Percentiles rank a stretch among this genome's conserved stretches.
These are phyloP conservation scores for Hemicrepidius hirtus DNA, from an alignment of 2,888 invertebrate species.

Conservation along the genomic window DNA sequence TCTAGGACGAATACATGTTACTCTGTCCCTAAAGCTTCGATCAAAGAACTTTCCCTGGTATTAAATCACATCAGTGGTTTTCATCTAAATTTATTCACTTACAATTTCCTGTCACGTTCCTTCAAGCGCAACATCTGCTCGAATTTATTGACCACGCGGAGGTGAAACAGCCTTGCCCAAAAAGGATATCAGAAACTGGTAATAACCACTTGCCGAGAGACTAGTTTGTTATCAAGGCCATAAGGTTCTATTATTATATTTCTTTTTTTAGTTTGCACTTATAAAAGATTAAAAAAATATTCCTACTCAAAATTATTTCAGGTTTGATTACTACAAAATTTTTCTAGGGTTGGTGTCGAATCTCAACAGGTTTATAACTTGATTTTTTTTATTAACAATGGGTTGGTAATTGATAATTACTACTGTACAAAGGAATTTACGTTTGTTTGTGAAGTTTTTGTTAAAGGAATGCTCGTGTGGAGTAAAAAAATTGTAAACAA, in stretches of 20 bases:
- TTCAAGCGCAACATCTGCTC: slow-evolving; percentile 26
- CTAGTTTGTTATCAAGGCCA: slow-evolving; percentile 12
- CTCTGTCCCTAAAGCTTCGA: too few relatives aligned
- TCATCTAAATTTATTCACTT: slow-evolving; percentile 2
- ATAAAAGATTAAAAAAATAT: too few relatives aligned
- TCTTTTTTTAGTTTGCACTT: too few relatives aligned
- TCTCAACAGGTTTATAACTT: too few relatives aligned
- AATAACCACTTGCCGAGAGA: slow-evolving; percentile 17
- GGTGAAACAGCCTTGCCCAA: slow-evolving; percentile 26
- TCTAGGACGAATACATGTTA: too few relatives aligned
- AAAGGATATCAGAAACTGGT: slow-evolving; percentile 22
- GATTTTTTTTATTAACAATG: too few relatives aligned
- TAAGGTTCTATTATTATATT: too few relatives aligned
- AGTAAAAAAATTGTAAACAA: slow-evolving; percentile 20
- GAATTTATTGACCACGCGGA: slow-evolving; percentile 22
- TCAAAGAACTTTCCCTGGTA: not conserved
- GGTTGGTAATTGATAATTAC: too few relatives aligned
- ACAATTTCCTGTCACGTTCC: slow-evolving; percentile 20
- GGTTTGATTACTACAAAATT: too few relatives aligned
- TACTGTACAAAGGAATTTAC: too few relatives aligned
- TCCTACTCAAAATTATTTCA: too few relatives aligned
- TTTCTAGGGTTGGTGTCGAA: too few relatives aligned
- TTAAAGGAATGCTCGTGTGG: not conserved
- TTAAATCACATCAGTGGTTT: not conserved
- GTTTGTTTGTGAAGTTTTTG: not conserved